Percentiles rank a stretch among this genome's conserved stretches.
These are phyloP conservation scores for Clanis bilineata DNA, from an alignment of 2,888 invertebrate species.

Conservation along the genomic window DNA sequence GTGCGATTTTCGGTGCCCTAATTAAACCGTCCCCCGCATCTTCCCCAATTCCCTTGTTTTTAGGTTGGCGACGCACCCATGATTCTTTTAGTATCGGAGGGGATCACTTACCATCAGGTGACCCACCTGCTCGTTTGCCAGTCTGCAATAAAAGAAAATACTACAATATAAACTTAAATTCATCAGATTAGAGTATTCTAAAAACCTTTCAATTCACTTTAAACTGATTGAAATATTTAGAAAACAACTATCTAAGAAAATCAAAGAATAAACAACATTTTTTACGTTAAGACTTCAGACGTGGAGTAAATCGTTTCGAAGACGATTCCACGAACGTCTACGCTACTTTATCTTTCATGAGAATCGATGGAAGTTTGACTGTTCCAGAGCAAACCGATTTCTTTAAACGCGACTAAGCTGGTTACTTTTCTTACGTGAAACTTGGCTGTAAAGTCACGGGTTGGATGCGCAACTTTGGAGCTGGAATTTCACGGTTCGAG, in stretches of 20 bases:
- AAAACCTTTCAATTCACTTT: background rate
- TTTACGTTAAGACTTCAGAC: constrained; percentile 22
- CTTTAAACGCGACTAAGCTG: constrained; percentile 16
- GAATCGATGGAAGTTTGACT: constrained; percentile 29
- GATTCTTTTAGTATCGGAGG: too few species aligned
- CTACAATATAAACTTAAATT: too few species aligned
- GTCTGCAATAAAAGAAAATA: too few species aligned
- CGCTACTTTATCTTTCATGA: constrained; percentile 30
- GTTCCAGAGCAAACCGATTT: constrained; percentile 18
- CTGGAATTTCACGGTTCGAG: constrained; percentile 24
- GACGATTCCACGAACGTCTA: constrained; percentile 9
- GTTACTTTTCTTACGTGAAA: constrained; percentile 19
- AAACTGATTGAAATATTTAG: background rate
- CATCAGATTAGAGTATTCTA: too few species aligned
- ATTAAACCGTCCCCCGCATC: too few species aligned
- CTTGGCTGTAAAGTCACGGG: constrained; percentile 26
- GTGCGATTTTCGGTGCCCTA: too few species aligned
- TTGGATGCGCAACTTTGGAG: constrained; percentile 21
- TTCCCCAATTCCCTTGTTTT: too few species aligned
- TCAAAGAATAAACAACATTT: constrained; percentile 17
- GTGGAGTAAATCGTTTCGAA: constrained; percentile 15
- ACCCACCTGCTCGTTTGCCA: too few species aligned
- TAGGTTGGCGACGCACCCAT: too few species aligned
- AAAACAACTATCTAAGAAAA: background rate
- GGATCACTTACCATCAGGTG: too few species aligned